phyloP scores from a whole-genome alignment of 2,113 vertebrate species.

The Seriola aureovittata region DNA sequence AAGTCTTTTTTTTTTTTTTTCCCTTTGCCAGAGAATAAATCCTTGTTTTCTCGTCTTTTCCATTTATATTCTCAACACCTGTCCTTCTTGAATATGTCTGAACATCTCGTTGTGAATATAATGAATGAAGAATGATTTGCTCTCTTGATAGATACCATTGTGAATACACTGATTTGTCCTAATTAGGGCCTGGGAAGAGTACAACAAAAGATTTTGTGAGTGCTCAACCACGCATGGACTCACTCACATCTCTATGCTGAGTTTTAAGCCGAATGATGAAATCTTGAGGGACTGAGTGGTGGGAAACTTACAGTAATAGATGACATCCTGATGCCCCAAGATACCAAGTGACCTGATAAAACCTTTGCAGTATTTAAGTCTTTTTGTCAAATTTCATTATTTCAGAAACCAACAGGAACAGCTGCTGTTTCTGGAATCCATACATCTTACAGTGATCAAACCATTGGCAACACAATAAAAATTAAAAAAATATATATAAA shows the following conservation, averaged over 20 bases:
- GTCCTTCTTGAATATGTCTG: neutral
- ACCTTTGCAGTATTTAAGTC: neutral
- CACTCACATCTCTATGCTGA: neutral
- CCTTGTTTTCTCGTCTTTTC: neutral
- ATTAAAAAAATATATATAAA: no score
- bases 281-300: neutral
- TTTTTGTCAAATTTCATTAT: neutral
- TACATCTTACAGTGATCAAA: no score
- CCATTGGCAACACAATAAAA: no score
- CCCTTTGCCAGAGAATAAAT: neutral
- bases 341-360: neutral
- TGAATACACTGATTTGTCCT: neutral
- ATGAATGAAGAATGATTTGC: neutral
- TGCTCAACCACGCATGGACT: no score
- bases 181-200: neutral
- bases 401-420: no score
- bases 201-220: neutral
- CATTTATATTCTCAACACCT: neutral
- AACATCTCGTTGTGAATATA: neutral
- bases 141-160: neutral
- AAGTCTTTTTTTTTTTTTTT: no score
- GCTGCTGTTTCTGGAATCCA: no score
- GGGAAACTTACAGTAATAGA: neutral
- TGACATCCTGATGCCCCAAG: neutral
- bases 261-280: neutral